A percentile compares a stretch with the other conserved stretches of the same genome.
These are phyloP conservation scores for Hoplodrina blanda DNA, from an alignment of 2,888 invertebrate genomes.

Conservation along the genomic window DNA sequence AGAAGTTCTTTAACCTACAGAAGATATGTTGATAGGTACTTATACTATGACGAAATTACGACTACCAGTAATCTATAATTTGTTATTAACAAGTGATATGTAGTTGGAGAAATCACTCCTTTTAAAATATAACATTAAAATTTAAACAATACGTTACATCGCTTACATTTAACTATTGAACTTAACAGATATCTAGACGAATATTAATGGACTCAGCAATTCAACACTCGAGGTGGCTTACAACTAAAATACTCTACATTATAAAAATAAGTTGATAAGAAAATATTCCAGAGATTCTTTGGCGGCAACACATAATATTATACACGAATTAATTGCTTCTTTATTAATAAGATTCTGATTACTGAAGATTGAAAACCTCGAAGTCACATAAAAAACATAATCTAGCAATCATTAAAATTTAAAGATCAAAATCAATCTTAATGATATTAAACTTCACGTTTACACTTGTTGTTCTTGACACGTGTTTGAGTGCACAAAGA, in stretches of 20 bases:
- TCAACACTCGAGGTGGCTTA: conserved; percentile 87
- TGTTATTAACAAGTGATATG: conserved; percentile 91
- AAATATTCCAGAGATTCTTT: conserved; percentile 79
- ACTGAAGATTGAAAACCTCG: background rate
- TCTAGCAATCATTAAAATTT: background rate
- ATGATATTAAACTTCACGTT: no score
- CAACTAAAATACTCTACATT: conserved; percentile 82
- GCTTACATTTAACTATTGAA: conserved; percentile 79
- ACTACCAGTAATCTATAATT: conserved; percentile 86
- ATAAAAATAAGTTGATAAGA: conserved; percentile 84
- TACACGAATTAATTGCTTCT: conserved; percentile 68
- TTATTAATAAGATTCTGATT: conserved; percentile 59
- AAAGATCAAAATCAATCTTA: background rate
- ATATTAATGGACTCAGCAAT: conserved; percentile 84
- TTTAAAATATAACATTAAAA: conserved; percentile 83
- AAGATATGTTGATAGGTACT: conserved; percentile 66
- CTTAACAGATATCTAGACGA: conserved; percentile 78
- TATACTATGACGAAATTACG: conserved; percentile 85
- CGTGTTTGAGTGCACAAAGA: no score
- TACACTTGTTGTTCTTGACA: no score
- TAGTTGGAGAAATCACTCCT: conserved; percentile 88
- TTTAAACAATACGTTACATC: conserved; percentile 81
- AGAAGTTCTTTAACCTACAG: conserved; percentile 73
- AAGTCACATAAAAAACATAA: conserved; percentile 2
- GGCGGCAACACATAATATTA: conserved; percentile 75